phyloP scores from a whole-genome alignment of 92 coral and sea anemone species.

The Porites lobata region DNA sequence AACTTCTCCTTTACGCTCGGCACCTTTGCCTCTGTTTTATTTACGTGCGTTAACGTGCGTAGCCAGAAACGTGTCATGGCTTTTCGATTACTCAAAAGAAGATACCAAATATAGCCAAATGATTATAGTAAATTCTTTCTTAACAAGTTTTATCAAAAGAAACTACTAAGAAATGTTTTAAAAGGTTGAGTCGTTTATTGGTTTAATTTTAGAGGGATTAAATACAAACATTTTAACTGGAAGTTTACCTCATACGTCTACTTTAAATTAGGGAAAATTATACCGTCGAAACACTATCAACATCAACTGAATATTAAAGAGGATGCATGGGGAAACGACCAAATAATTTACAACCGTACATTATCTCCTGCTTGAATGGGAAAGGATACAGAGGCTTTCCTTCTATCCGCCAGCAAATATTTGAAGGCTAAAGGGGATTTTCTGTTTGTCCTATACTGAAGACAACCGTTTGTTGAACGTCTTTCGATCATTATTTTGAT shows the following conservation, averaged over 20 bases:
- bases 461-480: background rate
- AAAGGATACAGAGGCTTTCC: background rate
- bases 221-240: background rate
- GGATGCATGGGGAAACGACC: conserved; percentile 3
- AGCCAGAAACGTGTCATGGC: conserved; percentile 1
- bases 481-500: background rate
- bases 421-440: background rate
- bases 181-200: background rate
- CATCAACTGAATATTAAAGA: background rate
- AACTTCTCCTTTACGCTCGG: conserved; percentile 14
- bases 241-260: conserved; percentile 1
- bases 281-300: conserved; percentile 1
- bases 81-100: background rate
- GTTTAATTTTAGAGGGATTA: background rate
- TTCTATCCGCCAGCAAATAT: background rate
- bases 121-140: background rate
- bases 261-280: background rate
- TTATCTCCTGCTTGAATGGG: background rate
- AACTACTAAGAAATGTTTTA: background rate
- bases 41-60: too few relatives aligned
- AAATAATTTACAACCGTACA: background rate
- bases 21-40: background rate
- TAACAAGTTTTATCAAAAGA: background rate
- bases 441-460: background rate
- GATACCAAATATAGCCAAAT: background rate